A percentile compares a stretch with the other conserved stretches of the same genome.
Evolutionary conservation across 1,140 invertebrate species (phyloP).

Genomic region (Drosophila jambulina): DNA sequence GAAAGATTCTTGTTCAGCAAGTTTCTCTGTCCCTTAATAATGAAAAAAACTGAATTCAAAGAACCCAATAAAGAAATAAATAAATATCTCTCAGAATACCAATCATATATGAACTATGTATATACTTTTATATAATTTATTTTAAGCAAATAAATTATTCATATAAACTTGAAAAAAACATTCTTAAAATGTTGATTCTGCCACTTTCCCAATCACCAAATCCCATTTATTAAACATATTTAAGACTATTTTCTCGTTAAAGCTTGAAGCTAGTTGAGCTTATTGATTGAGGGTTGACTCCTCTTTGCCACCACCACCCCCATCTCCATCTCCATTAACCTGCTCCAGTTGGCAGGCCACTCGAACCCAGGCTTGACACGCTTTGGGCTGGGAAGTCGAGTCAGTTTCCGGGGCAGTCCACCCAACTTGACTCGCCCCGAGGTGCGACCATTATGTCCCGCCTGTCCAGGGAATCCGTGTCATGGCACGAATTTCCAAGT

Average conservation of each 20-base stretch:
- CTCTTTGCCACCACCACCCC: not conserved
- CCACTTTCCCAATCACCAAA: not conserved
- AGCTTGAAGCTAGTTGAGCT: slow-evolving; percentile 21
- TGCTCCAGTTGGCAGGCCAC: slow-evolving; percentile 56
- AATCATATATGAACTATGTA: no score
- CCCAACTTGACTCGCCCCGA: slow-evolving; percentile 47
- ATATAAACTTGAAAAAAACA: no score
- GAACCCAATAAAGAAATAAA: no score
- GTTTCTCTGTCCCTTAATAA: no score
- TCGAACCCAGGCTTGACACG: slow-evolving; percentile 51
- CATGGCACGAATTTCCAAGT: slow-evolving; percentile 58
- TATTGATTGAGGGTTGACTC: slow-evolving; percentile 40
- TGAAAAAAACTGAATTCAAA: no score
- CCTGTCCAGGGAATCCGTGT: slow-evolving; percentile 50
- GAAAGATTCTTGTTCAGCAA: no score
- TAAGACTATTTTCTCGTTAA: slow-evolving; percentile 8
- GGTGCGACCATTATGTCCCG: slow-evolving; percentile 57
- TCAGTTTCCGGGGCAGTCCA: slow-evolving; percentile 28
- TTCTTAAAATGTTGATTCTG: not conserved
- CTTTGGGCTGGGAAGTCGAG: slow-evolving; percentile 32
- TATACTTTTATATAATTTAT: no score
- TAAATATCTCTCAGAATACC: no score
- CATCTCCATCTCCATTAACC: slow-evolving; percentile 43
- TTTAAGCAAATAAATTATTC: not conserved
- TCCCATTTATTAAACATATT: not conserved